Conservation (phyloP, 2,797 vertebrate genomes). For the Lagodon rhomboides region DNA sequence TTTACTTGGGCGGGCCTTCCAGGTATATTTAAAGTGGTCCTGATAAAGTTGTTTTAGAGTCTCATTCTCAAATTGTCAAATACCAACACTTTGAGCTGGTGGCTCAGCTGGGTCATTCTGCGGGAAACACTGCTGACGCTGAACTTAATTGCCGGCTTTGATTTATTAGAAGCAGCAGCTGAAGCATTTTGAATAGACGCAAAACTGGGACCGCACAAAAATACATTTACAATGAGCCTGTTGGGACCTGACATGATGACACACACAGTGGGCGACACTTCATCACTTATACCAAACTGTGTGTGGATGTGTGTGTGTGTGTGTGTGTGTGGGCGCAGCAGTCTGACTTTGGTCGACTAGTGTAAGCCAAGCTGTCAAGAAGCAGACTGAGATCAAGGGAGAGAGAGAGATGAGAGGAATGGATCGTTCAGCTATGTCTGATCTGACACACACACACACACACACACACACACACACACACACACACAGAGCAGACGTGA, state of each 20-base stretch:
- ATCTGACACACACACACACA: constrained; percentile 36
- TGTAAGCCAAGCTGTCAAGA: constrained; percentile 70
- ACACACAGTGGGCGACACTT: constrained; percentile 35
- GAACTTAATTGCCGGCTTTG: no score
- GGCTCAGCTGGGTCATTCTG: no score
- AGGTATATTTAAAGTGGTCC: no score
- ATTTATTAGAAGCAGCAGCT: no score
- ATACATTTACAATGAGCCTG: constrained; percentile 34
- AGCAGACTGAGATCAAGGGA: constrained; percentile 76
- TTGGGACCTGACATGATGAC: constrained; percentile 46
- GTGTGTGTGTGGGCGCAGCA: constrained; percentile 23
- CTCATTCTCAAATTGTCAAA: no score
- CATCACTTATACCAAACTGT: constrained; percentile 29
- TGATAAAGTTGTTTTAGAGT: no score
- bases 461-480: constrained; percentile 23
- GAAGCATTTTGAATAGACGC: no score
- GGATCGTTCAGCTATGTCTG: constrained; percentile 28
- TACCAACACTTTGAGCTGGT: no score
- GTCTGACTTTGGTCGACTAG: constrained; percentile 59
- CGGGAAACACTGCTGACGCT: no score
- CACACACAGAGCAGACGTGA: constrained; percentile 13
- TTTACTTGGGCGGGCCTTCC: no score
- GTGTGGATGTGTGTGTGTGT: constrained; percentile 17
- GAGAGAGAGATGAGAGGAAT: constrained; percentile 44
- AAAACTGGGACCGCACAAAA: constrained; percentile 5